Evolutionary conservation across 2,888 invertebrate species (phyloP).

Genomic region (Falcaria lacertinaria): DNA sequence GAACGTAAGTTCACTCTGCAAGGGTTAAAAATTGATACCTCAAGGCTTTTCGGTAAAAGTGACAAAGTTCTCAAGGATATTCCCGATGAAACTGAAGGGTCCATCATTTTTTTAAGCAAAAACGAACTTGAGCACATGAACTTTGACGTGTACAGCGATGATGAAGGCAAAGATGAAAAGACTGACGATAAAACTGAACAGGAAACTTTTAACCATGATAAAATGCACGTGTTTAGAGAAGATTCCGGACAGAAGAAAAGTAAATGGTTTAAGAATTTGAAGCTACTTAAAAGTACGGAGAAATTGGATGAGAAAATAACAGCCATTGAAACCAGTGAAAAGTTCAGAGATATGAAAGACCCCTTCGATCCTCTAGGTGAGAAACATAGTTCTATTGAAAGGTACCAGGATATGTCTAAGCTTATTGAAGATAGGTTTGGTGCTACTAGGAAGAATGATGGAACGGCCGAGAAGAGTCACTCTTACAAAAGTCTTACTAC

Average conservation of each 20-base stretch:
- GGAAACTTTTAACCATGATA: constrained; percentile 66
- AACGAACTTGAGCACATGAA: constrained; percentile 83
- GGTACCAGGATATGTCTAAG: constrained; percentile 86
- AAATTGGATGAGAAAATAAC: constrained; percentile 69
- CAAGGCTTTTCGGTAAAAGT: constrained; percentile 72
- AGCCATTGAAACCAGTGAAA: constrained; percentile 58
- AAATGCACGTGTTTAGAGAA: constrained; percentile 75
- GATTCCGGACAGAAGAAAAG: constrained; percentile 75
- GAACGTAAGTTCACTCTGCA: constrained; percentile 75
- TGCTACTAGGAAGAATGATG: constrained; percentile 62
- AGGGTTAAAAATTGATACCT: constrained; percentile 72
- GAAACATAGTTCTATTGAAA: constrained; percentile 84
- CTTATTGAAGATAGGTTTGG: constrained; percentile 84
- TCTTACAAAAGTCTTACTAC: constrained; percentile 75
- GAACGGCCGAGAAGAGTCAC: constrained; percentile 71
- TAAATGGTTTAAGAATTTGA: constrained; percentile 84
- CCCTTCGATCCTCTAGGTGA: constrained; percentile 81
- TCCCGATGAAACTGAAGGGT: constrained; percentile 82
- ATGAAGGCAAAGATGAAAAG: constrained; percentile 72
- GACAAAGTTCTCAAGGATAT: constrained; percentile 75
- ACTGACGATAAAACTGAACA: constrained; percentile 57
- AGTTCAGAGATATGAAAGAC: constrained; percentile 69
- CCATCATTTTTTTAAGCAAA: constrained; percentile 84
- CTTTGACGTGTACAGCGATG: constrained; percentile 75
- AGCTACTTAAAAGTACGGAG: constrained; percentile 70